Evolutionary conservation across 2,888 invertebrate species (phyloP).

Genomic region (Drepanosiphum platanoidis): DNA sequence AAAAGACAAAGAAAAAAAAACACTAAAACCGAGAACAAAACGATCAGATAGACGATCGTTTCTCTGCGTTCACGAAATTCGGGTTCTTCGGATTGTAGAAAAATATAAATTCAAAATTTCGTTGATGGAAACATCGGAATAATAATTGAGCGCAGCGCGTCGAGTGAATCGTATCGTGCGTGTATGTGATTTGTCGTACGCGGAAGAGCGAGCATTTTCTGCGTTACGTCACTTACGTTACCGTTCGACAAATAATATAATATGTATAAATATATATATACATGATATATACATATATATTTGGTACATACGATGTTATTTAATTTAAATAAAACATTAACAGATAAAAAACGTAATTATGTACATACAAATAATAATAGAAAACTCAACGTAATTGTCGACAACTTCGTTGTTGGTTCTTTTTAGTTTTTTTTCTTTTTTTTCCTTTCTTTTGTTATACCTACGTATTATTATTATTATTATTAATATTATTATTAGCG

Average conservation of each 20-base stretch:
- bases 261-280: background rate
- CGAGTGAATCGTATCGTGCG: too few species aligned
- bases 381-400: background rate
- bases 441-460: background rate
- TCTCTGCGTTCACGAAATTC: too few species aligned
- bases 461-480: background rate
- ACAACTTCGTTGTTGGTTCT: background rate
- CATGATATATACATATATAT: background rate
- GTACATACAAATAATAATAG: conserved; percentile 34
- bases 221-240: background rate
- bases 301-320: too few species aligned
- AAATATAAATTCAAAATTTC: too few species aligned
- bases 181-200: background rate
- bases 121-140: too few species aligned
- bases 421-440: conserved; percentile 20
- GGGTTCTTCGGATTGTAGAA: too few species aligned
- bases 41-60: too few species aligned
- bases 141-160: too few species aligned
- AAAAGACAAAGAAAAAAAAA: too few species aligned
- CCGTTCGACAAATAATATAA: background rate
- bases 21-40: too few species aligned
- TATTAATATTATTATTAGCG: background rate
- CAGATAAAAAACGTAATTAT: conserved; percentile 27
- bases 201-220: background rate
- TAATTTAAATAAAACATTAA: background rate